Evolutionary conservation across 2,113 vertebrate species (phyloP), one percentile per base, ranked within the genome.

Genomic region (Picathartes gymnocephalus): DNA sequence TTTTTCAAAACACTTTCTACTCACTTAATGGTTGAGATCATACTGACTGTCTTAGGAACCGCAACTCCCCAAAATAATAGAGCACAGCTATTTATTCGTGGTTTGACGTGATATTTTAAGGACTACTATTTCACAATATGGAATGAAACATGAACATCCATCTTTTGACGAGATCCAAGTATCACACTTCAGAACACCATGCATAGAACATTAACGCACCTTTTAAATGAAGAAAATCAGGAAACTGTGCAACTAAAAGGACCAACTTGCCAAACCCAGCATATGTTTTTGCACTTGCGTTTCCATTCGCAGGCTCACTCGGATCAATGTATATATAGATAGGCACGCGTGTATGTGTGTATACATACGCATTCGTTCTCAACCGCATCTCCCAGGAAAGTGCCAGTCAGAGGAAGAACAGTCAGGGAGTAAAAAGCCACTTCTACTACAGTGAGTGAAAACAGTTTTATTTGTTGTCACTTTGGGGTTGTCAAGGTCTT

Each of bases 201-300:
- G 76, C 27, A 31, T 61, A 69, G 66, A 96, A 86, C 70, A 95
- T 69, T 47, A 92, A 65, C 0, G 1, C 42, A 95, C 88, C 95
- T 95, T 94, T 90, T 65, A 93, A 90, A 78, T 1, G 15, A 85
- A 81, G 68, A 77, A 81, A 92, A 85, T 80, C 30, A 39, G 57
- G 66, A 72, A 89, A 85, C 62, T 11, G 56, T 53, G 56, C 82
- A 86, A 91, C 80, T 78, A 58, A 88, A 97, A 76, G 60, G 78
- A 93, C 68, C 57, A 78, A 86, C 76, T 81, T 95, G 85, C 85
- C 90, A 95, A 92, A 90, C 37, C 19, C 25, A 90, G 88, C 79
- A 95, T 53, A 92, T 28, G 23, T 71, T 90, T 93, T 81, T 96
- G 56, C 80, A 81, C 61, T 94, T 70, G 44, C 61, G 90, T 95